Conservation (phyloP, 2,113 vertebrate genomes). For the Catagonus wagneri region DNA sequence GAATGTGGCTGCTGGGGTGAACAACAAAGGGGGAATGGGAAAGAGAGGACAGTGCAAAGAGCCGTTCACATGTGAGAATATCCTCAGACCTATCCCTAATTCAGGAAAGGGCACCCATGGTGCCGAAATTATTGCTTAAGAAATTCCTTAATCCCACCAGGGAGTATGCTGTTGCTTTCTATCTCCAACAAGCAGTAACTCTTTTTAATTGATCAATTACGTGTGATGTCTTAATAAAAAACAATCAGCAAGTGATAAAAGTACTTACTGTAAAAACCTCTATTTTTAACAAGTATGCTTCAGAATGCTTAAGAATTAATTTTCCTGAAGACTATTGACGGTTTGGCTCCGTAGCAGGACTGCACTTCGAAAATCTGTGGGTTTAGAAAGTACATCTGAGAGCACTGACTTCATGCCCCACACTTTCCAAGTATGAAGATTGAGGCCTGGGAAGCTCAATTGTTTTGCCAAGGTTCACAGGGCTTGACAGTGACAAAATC, state of each 20-base stretch:
- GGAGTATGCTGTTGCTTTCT: not conserved
- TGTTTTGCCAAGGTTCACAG: not conserved
- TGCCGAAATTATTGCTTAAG: slow-evolving; percentile 22
- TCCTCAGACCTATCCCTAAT: not conserved
- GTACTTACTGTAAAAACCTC: not conserved
- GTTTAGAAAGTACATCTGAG: not conserved
- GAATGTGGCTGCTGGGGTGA: not conserved
- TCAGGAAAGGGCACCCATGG: not conserved
- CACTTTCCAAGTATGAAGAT: not conserved
- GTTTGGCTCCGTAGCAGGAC: not conserved
- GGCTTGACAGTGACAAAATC: not conserved
- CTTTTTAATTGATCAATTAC: not conserved
- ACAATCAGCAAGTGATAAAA: not conserved
- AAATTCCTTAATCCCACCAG: not conserved
- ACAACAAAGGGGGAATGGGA: not conserved
- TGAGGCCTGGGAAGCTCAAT: not conserved
- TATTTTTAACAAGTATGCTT: not conserved
- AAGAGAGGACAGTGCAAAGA: not conserved
- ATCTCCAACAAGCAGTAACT: not conserved
- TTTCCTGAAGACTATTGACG: not conserved
- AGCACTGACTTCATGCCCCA: not conserved
- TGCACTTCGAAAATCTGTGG: not conserved
- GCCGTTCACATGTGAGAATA: not conserved
- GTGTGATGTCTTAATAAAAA: not conserved
- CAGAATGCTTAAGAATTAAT: not conserved